Conservation (phyloP, 2,797 vertebrate species). For the Brachyrhaphis roseni region DNA sequence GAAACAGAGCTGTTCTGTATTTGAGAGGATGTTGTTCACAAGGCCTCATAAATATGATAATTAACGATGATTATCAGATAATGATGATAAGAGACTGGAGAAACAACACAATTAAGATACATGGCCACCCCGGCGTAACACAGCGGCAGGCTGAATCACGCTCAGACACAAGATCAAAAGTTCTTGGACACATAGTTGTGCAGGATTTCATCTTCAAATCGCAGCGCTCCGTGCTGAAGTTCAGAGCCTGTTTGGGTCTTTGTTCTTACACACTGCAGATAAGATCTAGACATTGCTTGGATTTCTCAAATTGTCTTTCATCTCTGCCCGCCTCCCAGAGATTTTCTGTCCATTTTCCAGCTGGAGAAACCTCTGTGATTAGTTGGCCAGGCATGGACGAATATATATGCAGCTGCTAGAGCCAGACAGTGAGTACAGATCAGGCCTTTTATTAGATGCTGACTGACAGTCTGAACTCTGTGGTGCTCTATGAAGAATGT, state of each 20-base stretch:
- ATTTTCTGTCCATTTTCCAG: constrained; percentile 69
- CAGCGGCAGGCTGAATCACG: constrained; percentile 47
- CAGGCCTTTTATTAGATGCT: constrained; percentile 66
- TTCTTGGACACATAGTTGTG: constrained; percentile 53
- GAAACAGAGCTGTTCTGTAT: not conserved
- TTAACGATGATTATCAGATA: constrained; percentile 29
- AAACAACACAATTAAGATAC: constrained; percentile 41
- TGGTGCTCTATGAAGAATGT: constrained; percentile 71
- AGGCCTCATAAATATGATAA: constrained; percentile 20
- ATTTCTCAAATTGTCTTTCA: constrained; percentile 76
- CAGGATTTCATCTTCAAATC: constrained; percentile 72
- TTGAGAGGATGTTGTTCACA: not conserved
- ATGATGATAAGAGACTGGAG: constrained; percentile 35
- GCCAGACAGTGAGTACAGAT: constrained; percentile 71
- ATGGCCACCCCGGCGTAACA: constrained; percentile 26
- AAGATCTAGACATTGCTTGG: constrained; percentile 73
- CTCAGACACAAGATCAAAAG: constrained; percentile 60
- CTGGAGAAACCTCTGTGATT: constrained; percentile 74
- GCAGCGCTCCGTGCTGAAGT: constrained; percentile 57
- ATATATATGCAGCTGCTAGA: constrained; percentile 37
- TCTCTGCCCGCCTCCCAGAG: constrained; percentile 54
- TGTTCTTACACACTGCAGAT: constrained; percentile 73
- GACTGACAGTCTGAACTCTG: constrained; percentile 68
- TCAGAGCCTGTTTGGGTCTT: constrained; percentile 64
- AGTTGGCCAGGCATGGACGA: constrained; percentile 58